Conservation (phyloP, 2,113 vertebrate genomes). For the Chionomys nivalis region DNA sequence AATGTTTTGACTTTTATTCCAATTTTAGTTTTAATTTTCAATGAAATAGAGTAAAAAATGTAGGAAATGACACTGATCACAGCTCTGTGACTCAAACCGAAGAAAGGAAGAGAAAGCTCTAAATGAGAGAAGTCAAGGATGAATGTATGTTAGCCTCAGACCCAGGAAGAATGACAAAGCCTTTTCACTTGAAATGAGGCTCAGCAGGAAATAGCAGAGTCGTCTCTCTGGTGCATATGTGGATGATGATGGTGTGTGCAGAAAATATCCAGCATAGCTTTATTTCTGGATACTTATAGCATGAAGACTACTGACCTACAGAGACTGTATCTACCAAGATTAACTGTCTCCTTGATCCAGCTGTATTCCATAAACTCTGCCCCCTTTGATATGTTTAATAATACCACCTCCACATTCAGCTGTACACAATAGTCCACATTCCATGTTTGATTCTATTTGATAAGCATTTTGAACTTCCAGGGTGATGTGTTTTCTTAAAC, state of each 20-base stretch:
- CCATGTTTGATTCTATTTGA: background rate
- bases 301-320: background rate
- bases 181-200: accelerated
- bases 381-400: background rate
- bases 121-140: background rate
- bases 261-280: background rate
- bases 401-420: background rate
- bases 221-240: background rate
- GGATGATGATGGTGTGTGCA: no score
- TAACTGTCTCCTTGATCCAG: background rate
- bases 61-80: background rate
- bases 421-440: background rate
- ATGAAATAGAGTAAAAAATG: background rate
- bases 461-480: background rate
- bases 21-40: slow-evolving; percentile 33
- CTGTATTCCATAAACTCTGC: background rate
- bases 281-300: background rate
- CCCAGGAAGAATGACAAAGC: background rate
- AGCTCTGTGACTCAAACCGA: background rate
- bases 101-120: background rate
- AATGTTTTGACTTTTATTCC: background rate
- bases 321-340: background rate
- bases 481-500: background rate
- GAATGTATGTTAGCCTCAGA: background rate
- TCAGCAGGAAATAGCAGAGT: background rate